Conservation (phyloP, 23 tunicate species). For the Ascidia mentula region DNA sequence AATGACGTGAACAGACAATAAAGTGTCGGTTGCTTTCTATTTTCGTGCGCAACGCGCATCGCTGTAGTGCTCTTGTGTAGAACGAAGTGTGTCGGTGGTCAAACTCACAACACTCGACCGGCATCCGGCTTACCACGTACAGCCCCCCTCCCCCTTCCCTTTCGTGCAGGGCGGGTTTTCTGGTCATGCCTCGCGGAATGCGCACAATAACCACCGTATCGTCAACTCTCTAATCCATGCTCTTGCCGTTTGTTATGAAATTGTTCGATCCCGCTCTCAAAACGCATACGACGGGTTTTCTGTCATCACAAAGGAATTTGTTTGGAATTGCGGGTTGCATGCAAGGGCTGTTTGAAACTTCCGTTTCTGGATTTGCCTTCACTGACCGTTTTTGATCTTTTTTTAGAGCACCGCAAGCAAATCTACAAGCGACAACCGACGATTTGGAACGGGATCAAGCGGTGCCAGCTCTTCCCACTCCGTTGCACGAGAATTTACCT, state of each 20-base stretch:
- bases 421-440: conserved; percentile 16
- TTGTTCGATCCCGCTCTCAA: too few relatives aligned
- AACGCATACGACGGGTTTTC: too few relatives aligned
- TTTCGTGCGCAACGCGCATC: background rate
- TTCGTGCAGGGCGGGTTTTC: background rate
- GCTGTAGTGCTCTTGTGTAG: background rate
- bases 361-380: background rate
- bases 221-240: conserved; percentile 5
- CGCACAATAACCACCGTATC: background rate
- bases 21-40: background rate
- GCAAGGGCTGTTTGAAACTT: too few relatives aligned
- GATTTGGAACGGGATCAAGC: conserved; percentile 25
- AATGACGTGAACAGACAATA: background rate
- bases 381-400: background rate
- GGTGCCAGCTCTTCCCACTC: conserved; percentile 28
- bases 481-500: conserved; percentile 29
- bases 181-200: conserved; percentile 10
- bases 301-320: background rate
- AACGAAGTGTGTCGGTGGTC: conserved; percentile 8
- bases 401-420: conserved; percentile 18
- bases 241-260: conserved; percentile 21
- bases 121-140: conserved; percentile 20
- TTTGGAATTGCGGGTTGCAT: background rate
- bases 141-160: background rate
- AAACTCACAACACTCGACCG: conserved; percentile 6